Conservation (phyloP, 2,113 vertebrate species). For the Oncorhynchus masou region DNA sequence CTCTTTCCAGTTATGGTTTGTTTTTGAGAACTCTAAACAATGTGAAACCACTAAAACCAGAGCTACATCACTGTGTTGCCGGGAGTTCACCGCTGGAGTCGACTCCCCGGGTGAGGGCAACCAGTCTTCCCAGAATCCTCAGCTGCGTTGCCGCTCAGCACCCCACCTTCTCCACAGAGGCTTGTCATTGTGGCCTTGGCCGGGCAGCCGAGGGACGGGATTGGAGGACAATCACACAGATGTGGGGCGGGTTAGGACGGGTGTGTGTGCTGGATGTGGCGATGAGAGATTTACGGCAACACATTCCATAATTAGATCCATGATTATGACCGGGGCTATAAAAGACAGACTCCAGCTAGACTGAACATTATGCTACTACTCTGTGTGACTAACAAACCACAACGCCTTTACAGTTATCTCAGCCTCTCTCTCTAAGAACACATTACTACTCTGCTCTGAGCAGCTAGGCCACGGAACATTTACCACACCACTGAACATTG, state of each 20-base stretch:
- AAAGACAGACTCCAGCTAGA: constrained; percentile 45
- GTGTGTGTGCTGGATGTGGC: background rate
- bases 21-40: constrained; percentile 59
- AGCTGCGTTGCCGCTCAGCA: constrained; percentile 15
- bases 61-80: constrained; percentile 69
- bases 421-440: constrained; percentile 12
- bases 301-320: constrained; percentile 71
- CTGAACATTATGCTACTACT: constrained; percentile 21
- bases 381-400: constrained; percentile 17
- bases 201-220: constrained; percentile 29
- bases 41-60: constrained; percentile 61
- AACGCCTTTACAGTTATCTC: constrained; percentile 43
- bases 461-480: background rate
- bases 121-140: constrained; percentile 63
- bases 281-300: constrained; percentile 67
- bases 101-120: constrained; percentile 40
- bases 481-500: background rate
- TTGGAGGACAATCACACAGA: constrained; percentile 55
- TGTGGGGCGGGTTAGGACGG: constrained; percentile 7
- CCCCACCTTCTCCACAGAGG: constrained; percentile 34
- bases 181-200: constrained; percentile 11
- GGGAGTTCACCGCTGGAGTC: constrained; percentile 55
- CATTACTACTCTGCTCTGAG: too few species aligned
- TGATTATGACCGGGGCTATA: constrained; percentile 65
- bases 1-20: constrained; percentile 64